phyloP scores from a whole-genome alignment of 2,888 invertebrate species.

The Ommatoiulus sabulosus region DNA sequence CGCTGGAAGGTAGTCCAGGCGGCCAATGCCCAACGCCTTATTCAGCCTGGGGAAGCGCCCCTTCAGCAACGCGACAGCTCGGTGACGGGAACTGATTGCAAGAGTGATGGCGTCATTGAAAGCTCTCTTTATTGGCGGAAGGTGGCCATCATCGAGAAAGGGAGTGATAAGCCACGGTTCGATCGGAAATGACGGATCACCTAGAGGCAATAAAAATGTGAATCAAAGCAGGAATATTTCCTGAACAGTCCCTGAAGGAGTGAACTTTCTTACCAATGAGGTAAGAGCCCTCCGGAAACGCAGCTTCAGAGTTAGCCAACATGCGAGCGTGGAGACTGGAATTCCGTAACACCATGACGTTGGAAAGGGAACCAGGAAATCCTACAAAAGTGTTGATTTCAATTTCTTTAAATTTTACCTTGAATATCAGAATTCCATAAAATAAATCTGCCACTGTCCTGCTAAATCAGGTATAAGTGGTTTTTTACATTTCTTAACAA shows the following conservation, averaged over 20 bases:
- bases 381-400: slow-evolving; percentile 31
- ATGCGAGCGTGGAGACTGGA: slow-evolving; percentile 47
- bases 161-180: slow-evolving; percentile 54
- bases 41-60: slow-evolving; percentile 51
- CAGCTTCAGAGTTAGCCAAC: neutral
- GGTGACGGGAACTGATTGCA: neutral
- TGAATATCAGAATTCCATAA: too few relatives aligned
- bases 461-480: neutral
- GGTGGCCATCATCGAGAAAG: slow-evolving; percentile 45
- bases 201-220: neutral
- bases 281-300: slow-evolving; percentile 25
- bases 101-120: slow-evolving; percentile 37
- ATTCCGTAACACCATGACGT: neutral
- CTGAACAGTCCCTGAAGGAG: neutral
- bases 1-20: slow-evolving; percentile 48
- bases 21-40: slow-evolving; percentile 4
- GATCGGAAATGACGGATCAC: slow-evolving; percentile 36
- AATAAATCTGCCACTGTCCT: too few relatives aligned
- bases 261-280: slow-evolving; percentile 42
- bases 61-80: slow-evolving; percentile 42
- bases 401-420: neutral
- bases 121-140: neutral
- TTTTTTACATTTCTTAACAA: too few relatives aligned
- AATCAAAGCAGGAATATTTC: neutral
- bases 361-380: slow-evolving; percentile 27